These are phyloP conservation scores for Pardosa pseudoannulata DNA, from an alignment of 2,888 invertebrate species.

Conservation along the genomic window DNA sequence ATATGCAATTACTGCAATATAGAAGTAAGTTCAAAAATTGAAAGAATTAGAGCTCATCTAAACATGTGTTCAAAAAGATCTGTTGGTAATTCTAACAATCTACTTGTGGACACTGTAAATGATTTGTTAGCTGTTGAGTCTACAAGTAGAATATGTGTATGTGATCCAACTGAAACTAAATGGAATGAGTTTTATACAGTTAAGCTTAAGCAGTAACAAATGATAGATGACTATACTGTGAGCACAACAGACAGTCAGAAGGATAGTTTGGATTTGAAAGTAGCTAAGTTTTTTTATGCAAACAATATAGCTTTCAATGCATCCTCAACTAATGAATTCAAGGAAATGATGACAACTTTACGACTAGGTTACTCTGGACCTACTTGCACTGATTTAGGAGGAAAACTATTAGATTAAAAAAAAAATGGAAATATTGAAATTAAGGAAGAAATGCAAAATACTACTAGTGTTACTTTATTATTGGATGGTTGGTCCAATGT, in stretches of 20 bases:
- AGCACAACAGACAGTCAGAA: not conserved
- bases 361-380: not conserved
- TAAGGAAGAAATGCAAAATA: not conserved
- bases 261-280: not conserved
- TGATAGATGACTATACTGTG: not conserved
- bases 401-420: not conserved
- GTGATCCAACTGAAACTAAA: not conserved
- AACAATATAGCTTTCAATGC: conserved; percentile 17
- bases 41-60: not conserved
- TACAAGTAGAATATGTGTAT: not conserved
- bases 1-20: not conserved
- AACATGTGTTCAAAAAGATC: not conserved
- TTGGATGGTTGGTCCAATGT: conserved; percentile 8
- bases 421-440: not conserved
- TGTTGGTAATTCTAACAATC: not conserved
- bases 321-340: not conserved
- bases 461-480: not conserved
- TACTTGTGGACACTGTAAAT: not conserved
- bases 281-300: conserved; percentile 9
- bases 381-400: not conserved
- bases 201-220: not conserved
- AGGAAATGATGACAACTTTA: not conserved
- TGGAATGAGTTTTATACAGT: not conserved
- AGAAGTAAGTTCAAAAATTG: not conserved
- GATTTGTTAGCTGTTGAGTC: too few species aligned